Conservation (phyloP, 1,140 invertebrate genomes). For the Phymastichus coffea region DNA sequence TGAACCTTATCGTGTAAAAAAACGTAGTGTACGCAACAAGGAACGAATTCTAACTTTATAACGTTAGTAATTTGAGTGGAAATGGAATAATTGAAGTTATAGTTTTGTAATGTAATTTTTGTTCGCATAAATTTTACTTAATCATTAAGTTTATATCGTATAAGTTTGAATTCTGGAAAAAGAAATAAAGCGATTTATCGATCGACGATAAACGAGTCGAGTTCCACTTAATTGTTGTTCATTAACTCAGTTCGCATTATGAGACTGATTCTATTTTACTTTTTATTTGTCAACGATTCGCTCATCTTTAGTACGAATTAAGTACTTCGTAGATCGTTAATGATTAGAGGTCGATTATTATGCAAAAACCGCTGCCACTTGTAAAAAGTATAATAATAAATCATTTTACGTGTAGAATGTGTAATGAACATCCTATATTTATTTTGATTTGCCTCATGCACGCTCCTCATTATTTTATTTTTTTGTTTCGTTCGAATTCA, state of each 20-base stretch:
- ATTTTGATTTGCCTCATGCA: constrained; percentile 12
- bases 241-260: constrained; percentile 41
- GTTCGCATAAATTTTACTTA: constrained; percentile 24
- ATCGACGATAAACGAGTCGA: constrained; percentile 3
- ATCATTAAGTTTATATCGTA: constrained; percentile 7
- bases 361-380: constrained; percentile 25
- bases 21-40: no score
- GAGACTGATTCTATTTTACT: constrained; percentile 38
- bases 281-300: constrained; percentile 23
- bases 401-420: constrained; percentile 33
- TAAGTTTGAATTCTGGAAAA: constrained; percentile 12
- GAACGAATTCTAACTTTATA: no score
- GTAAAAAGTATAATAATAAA: constrained; percentile 38
- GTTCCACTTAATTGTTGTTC: constrained; percentile 36
- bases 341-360: background rate
- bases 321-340: constrained; percentile 22
- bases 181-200: constrained; percentile 13
- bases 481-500: background rate
- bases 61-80: no score
- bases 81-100: no score
- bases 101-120: constrained; percentile 25
- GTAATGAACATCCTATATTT: background rate
- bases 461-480: background rate
- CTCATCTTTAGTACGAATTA: constrained; percentile 21
- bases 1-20: no score